A percentile compares a stretch with the other conserved stretches of the same genome.
Conservation (phyloP, 2,888 invertebrate genomes). For the Coecobrya sp. region DNA sequence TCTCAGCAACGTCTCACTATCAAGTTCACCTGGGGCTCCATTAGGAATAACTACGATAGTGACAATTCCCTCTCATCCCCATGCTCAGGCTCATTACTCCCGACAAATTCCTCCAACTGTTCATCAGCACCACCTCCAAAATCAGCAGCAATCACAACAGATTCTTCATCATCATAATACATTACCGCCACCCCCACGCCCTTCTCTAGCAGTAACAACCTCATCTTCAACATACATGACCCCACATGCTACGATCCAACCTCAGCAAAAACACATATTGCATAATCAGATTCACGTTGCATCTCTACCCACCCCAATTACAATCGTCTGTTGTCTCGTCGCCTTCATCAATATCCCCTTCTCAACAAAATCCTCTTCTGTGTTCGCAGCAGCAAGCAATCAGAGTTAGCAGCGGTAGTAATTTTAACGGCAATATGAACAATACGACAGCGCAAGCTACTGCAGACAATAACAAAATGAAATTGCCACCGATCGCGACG, state of each 20-base stretch:
- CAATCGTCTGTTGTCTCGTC: slow-evolving; percentile 52
- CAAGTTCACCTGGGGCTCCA: slow-evolving; percentile 74
- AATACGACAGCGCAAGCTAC: slow-evolving; percentile 28
- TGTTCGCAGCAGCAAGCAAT: slow-evolving; percentile 55
- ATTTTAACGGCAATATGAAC: slow-evolving; percentile 6
- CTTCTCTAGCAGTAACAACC: slow-evolving; percentile 66
- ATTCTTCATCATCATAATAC: slow-evolving; percentile 54
- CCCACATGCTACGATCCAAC: slow-evolving; percentile 61
- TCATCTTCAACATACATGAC: slow-evolving; percentile 63
- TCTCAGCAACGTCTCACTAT: slow-evolving; percentile 70
- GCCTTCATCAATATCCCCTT: slow-evolving; percentile 13
- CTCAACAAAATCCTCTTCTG: slow-evolving; percentile 68
- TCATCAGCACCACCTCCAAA: slow-evolving; percentile 62
- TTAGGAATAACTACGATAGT: slow-evolving; percentile 73
- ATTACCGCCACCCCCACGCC: slow-evolving; percentile 49
- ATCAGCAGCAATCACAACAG: slow-evolving; percentile 33
- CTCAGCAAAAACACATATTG: slow-evolving; percentile 58
- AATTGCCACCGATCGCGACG: slow-evolving; percentile 83
- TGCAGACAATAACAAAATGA: slow-evolving; percentile 52
- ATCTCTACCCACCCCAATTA: slow-evolving; percentile 84
- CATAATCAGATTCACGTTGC: slow-evolving; percentile 38
- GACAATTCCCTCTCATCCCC: slow-evolving; percentile 69
- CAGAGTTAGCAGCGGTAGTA: slow-evolving; percentile 57
- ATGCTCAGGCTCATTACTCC: slow-evolving; percentile 72
- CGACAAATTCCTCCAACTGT: slow-evolving; percentile 77